Evolutionary conservation across 1,140 invertebrate species (phyloP).

Genomic region (Lordiphosa mommai): DNA sequence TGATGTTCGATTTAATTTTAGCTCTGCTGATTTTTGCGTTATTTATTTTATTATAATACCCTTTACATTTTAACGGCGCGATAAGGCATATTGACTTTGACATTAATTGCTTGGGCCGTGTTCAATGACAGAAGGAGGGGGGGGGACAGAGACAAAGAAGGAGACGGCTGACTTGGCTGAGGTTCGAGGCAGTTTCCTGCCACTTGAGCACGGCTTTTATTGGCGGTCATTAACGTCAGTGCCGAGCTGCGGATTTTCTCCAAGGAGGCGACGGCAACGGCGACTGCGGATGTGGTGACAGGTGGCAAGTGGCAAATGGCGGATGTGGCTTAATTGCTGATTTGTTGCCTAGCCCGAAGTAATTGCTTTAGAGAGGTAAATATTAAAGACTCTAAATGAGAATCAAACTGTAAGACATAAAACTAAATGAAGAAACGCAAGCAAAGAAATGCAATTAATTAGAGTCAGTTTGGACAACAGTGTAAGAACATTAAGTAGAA

Average conservation of each 20-base stretch:
- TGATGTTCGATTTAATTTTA: slow-evolving; percentile 77
- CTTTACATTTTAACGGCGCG: slow-evolving; percentile 73
- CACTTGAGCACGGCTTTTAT: slow-evolving; percentile 75
- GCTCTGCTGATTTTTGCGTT: slow-evolving; percentile 71
- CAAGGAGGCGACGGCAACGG: not conserved
- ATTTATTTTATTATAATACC: slow-evolving; percentile 78
- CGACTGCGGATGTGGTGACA: slow-evolving; percentile 35
- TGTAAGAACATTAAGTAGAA: not conserved
- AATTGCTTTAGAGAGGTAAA: slow-evolving; percentile 52
- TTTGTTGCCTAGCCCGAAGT: slow-evolving; percentile 44
- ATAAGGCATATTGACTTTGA: slow-evolving; percentile 77
- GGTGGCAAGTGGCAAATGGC: slow-evolving; percentile 21
- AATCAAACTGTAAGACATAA: slow-evolving; percentile 45
- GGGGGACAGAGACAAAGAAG: not conserved
- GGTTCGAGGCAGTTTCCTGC: slow-evolving; percentile 42
- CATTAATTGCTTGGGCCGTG: slow-evolving; percentile 58
- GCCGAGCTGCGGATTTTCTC: slow-evolving; percentile 11
- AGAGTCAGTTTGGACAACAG: not conserved
- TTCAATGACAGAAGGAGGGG: slow-evolving; percentile 5
- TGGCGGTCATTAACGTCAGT: slow-evolving; percentile 73
- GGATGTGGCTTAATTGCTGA: slow-evolving; percentile 47
- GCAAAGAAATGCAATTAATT: slow-evolving; percentile 9
- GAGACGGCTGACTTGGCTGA: slow-evolving; percentile 1
- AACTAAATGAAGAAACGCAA: slow-evolving; percentile 43
- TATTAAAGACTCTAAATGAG: slow-evolving; percentile 42